phyloP scores from a whole-genome alignment of 2,797 vertebrate species.

The Paguma larvata region DNA sequence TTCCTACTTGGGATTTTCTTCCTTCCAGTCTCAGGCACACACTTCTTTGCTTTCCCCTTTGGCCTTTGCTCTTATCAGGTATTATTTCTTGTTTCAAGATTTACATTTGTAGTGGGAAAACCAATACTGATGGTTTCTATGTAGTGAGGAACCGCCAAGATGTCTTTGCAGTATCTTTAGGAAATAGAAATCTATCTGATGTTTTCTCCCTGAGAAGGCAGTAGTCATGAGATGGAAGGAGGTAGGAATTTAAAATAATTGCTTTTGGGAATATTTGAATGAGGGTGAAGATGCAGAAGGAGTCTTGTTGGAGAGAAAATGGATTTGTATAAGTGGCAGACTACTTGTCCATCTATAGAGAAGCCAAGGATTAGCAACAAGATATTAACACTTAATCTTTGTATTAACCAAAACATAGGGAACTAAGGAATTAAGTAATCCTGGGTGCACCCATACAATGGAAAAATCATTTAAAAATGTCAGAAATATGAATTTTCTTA shows the following conservation, averaged over 20 bases:
- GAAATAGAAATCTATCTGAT: not conserved
- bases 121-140: not conserved
- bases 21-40: not conserved
- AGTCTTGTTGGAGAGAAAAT: not conserved
- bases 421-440: conserved; percentile 7
- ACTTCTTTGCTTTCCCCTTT: not conserved
- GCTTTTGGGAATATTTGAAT: not conserved
- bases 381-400: not conserved
- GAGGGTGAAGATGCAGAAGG: not conserved
- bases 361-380: not conserved
- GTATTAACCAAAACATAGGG: not conserved
- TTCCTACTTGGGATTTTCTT: not conserved
- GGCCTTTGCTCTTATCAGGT: not conserved
- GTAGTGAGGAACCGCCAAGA: not conserved
- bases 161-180: not conserved
- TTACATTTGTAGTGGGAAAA: not conserved
- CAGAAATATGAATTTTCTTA: conserved; percentile 27
- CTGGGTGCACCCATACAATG: not conserved
- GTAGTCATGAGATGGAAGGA: not conserved
- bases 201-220: not conserved
- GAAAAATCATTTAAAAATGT: conserved; percentile 61
- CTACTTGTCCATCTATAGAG: not conserved
- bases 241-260: not conserved
- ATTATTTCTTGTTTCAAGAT: not conserved
- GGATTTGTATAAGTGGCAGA: conserved; percentile 13